phyloP scores from a whole-genome alignment of 2,888 invertebrate species.

The Ochlodes sylvanus region DNA sequence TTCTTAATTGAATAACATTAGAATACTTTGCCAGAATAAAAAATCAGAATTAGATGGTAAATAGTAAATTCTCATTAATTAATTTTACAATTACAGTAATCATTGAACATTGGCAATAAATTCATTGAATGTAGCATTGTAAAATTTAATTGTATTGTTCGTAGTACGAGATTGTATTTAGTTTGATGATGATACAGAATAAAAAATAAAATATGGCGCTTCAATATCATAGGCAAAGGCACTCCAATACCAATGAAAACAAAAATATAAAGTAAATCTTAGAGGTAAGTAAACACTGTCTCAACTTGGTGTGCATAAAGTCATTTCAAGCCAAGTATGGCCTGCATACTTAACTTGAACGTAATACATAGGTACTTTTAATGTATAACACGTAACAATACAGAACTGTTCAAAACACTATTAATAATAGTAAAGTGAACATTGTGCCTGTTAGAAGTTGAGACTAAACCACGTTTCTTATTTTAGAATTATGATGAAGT shows the following conservation, averaged over 20 bases:
- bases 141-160: conserved; percentile 59
- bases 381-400: conserved; percentile 38
- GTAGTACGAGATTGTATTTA: conserved; percentile 36
- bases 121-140: conserved; percentile 66
- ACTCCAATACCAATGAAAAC: conserved; percentile 75
- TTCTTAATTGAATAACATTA: conserved; percentile 23
- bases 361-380: conserved; percentile 32
- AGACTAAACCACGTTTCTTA: not conserved
- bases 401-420: conserved; percentile 59
- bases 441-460: not conserved
- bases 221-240: conserved; percentile 40
- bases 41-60: conserved; percentile 27
- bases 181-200: conserved; percentile 42
- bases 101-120: conserved; percentile 60
- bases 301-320: conserved; percentile 41
- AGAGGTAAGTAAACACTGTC: not conserved
- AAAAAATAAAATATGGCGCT: conserved; percentile 27
- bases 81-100: conserved; percentile 28
- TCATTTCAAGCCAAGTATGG: conserved; percentile 61
- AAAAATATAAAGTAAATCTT: conserved; percentile 23
- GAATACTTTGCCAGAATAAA: conserved; percentile 32
- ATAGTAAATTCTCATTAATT: conserved; percentile 18
- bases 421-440: conserved; percentile 62
- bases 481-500: too few species aligned
- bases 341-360: conserved; percentile 69